Evolutionary conservation across 1,140 invertebrate genomes (phyloP).

Genomic region (Marisa cornuarietis): DNA sequence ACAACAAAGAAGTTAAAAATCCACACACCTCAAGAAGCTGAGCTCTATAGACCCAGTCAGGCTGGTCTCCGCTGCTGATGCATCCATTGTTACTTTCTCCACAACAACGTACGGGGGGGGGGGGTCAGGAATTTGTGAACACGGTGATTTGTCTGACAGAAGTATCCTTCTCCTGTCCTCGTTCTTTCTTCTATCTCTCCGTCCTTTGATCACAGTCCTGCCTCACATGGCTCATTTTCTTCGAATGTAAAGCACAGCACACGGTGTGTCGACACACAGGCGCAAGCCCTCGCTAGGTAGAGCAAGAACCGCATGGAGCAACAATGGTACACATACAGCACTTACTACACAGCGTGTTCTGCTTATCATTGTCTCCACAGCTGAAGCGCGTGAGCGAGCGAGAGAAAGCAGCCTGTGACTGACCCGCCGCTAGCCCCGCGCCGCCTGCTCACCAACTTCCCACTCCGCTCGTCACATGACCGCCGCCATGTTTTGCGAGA

Average conservation of each 20-base stretch:
- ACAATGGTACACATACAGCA: constrained; percentile 24
- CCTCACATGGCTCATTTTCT: constrained; percentile 9
- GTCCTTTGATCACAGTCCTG: not conserved
- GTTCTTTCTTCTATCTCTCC: constrained; percentile 10
- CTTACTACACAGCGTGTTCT: constrained; percentile 7
- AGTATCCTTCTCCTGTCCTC: not conserved
- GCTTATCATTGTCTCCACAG: constrained; percentile 22
- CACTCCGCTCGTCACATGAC: constrained; percentile 14
- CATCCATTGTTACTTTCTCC: constrained; percentile 22
- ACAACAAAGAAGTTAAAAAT: constrained; percentile 2
- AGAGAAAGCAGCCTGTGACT: constrained; percentile 10
- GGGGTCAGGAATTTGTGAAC: no score
- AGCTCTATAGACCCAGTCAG: constrained; percentile 29
- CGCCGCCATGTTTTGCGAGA: constrained; percentile 14
- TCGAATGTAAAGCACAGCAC: constrained; percentile 2
- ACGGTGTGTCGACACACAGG: constrained; percentile 10
- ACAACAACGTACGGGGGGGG: not conserved
- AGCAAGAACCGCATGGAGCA: constrained; percentile 1
- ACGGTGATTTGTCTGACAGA: no score
- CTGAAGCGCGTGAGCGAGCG: constrained; percentile 21
- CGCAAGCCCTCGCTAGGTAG: constrained; percentile 10
- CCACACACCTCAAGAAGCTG: constrained; percentile 23
- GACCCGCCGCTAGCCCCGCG: not conserved
- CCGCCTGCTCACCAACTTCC: not conserved
- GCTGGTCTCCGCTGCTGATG: constrained; percentile 22